Base-by-base conservation (phyloP, 2,797 vertebrate genomes). In the Poecile montanus region DNA sequence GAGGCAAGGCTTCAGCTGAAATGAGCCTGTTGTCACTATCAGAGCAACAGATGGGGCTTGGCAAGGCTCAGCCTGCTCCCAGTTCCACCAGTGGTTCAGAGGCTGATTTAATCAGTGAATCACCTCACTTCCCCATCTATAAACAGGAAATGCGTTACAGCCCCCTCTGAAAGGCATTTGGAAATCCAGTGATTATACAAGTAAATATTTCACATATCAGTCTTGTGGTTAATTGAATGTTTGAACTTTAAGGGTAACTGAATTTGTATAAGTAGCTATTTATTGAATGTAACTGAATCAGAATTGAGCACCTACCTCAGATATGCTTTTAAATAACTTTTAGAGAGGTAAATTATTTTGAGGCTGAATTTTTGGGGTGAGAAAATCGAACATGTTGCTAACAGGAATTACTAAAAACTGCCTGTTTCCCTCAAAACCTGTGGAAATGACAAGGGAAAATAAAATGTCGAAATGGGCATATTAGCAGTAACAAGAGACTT, bases 291-390 rank as follows among this genome's bases (percentile, higher is more conserved):
- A 85, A 60, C 53, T 20, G 85, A n/a, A 44, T 65, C n/a, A 50
- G 53, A 85, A 92, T 74, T 71, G 53, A 86, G 34, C 56, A 74
- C 16, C 76, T 60, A 56, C 23, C 56, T 71, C 65, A 34, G 67
- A 79, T 74, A 40, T 15, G 57, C 10, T 71, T 77, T 25, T 62
- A 89, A 94, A 57, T 62, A 88, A 62, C 14, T 92, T 89, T 61
- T 44, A 77, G 9, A 91, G n/a, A 87, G 20, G n/a, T n/a, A 91
- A 72, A 89, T 92, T 71, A 58, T 80, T 89, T 81, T 66, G 75
- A 78, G 47, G 27, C 2, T 88, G n/a, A 65, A 25, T 42, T 85
- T 93, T 87, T 71, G 68, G 57, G 54, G n/a, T 44, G 58, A 92
- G 23, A 19, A 78, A 81, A 18, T 68, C 2, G 1, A 84, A 70